Evolutionary conservation across 2,797 vertebrate genomes (phyloP).

Genomic region (Myiotriccus ornatus): DNA sequence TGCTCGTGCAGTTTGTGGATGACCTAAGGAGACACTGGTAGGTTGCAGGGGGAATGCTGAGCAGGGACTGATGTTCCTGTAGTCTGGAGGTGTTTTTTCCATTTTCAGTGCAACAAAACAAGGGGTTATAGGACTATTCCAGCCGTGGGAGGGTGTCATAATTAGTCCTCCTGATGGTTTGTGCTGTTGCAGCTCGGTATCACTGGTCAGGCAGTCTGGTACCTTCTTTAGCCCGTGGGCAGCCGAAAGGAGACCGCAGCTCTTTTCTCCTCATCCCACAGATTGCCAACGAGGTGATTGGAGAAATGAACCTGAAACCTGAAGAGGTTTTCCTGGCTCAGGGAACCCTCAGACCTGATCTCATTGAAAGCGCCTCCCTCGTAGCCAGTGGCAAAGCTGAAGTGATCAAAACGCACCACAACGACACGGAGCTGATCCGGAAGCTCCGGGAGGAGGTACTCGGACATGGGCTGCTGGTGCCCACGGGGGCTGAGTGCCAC

Average conservation of each 20-base stretch:
- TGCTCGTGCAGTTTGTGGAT: background rate
- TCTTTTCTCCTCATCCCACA: constrained; percentile 41
- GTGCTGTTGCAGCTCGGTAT: background rate
- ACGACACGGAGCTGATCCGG: constrained; percentile 97
- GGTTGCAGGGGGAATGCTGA: background rate
- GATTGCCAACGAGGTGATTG: constrained; percentile 98
- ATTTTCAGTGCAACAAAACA: background rate
- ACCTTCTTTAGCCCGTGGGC: background rate
- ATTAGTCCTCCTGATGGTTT: background rate
- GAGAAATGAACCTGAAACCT: constrained; percentile 96
- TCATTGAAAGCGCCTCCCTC: constrained; percentile 96
- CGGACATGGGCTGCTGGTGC: background rate
- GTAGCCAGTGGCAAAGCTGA: constrained; percentile 95
- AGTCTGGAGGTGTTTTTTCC: background rate
- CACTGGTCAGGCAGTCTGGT: accelerated
- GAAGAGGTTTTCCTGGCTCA: constrained; percentile 96
- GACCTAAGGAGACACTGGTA: background rate
- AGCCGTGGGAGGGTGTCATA: background rate
- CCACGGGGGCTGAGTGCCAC: background rate
- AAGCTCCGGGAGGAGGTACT: constrained; percentile 94
- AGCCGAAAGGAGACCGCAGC: accelerated
- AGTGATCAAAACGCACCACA: constrained; percentile 98
- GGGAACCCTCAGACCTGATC: constrained; percentile 94
- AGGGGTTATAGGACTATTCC: background rate
- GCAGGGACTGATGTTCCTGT: background rate